Base-by-base conservation (phyloP, 2,113 vertebrate species). In the Calonectris borealis region DNA sequence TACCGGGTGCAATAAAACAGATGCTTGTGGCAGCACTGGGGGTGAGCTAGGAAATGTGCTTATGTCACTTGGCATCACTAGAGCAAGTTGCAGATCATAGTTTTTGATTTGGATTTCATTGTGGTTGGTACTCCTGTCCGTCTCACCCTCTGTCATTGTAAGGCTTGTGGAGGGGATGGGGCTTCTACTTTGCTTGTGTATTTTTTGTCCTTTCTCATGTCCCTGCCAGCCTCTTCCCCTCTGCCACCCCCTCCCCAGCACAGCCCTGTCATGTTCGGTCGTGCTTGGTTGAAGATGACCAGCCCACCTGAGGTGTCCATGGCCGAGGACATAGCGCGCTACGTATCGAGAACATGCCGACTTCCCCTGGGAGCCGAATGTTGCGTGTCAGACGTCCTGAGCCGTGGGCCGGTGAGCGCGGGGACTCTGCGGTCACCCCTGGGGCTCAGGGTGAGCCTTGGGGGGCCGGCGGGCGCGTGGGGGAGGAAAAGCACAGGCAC, bases 281-380 rank as follows among this genome's bases (percentile, higher is more conserved):
- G 2, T 55, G 44, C 62, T 46, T 64, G 52, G 44, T 25, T 68
- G 80, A 62, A 73, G 83, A 49, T 83, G 73, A 60, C 46, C 72
- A 11, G 32, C 55, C 26, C 64, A 70, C 38, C 52, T 20, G 44
- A 76, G 60, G 26, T 46, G 61, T 58, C 80, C 7, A 0, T 49
- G 49, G 62, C 29, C 0, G 0, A 64, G 69, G 55, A 54, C 0
- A 0, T 12, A 25, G 42, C 3, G 0, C 0, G 3, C 26, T 36
- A 38, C 0, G 1, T 54, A 32, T n/a, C 0, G 0, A 73, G 80
- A 86, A 21, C n/a, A 4, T 3, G 21, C 70, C 12, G 16, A 18
- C 52, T 82, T 77, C 51, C 1, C 0, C 0, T 52, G 44, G 24
- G 61, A 76, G 6, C 52, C 29, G 70, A 60, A 16, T 31, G 52